Evolutionary conservation across 2,113 vertebrate genomes (phyloP).

Genomic region (Eidolon helvum): DNA sequence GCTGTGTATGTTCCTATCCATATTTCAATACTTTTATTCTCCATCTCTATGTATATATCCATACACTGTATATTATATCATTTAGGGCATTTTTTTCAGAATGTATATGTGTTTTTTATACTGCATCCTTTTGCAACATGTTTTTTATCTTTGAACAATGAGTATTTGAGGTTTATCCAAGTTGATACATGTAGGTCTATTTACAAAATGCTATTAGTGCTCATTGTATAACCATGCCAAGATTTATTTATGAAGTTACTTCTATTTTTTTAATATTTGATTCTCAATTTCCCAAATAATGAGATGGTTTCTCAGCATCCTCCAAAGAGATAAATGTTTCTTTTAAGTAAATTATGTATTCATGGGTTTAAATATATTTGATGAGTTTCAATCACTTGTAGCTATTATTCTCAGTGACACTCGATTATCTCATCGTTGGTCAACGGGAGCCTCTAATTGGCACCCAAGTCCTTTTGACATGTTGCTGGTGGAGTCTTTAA

Average conservation of each 20-base stretch:
- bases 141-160: background rate
- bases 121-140: background rate
- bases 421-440: background rate
- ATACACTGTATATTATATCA: background rate
- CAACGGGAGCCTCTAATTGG: background rate
- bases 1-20: background rate
- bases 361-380: slow-evolving; percentile 14
- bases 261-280: background rate
- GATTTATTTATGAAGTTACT: background rate
- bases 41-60: background rate
- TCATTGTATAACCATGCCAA: slow-evolving; percentile 7
- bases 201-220: background rate
- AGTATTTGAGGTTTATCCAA: background rate
- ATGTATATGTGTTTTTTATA: background rate
- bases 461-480: background rate
- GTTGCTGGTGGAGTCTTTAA: background rate
- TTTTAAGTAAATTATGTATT: background rate
- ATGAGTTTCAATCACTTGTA: background rate
- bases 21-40: background rate
- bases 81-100: background rate
- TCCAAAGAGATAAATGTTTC: slow-evolving; percentile 17
- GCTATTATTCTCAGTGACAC: background rate
- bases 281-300: background rate
- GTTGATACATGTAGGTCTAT: background rate
- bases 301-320: background rate